These are phyloP conservation scores for Sapayoa aenigma DNA, from an alignment of 2,113 vertebrate species.

Conservation along the genomic window DNA sequence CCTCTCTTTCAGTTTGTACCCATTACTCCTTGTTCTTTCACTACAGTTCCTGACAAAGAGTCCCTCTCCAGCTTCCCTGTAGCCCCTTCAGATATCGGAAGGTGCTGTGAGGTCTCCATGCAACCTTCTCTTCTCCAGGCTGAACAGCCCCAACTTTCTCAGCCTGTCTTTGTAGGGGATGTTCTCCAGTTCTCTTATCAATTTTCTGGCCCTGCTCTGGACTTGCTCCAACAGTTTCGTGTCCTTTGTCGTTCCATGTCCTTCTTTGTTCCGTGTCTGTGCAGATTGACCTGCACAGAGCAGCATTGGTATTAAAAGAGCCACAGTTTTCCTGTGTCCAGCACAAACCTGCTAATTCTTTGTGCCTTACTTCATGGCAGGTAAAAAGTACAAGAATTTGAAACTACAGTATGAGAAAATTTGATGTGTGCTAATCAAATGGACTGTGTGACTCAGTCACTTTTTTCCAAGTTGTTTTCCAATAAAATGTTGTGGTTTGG, in stretches of 20 bases:
- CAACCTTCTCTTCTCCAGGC: not conserved
- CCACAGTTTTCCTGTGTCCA: not conserved
- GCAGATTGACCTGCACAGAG: not conserved
- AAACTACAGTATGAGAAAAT: not conserved
- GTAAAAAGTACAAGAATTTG: not conserved
- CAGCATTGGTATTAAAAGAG: rapidly evolving
- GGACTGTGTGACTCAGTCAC: not conserved
- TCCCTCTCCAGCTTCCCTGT: not conserved
- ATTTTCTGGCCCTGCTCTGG: not conserved
- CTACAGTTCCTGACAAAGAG: not conserved
- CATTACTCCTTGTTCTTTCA: not conserved
- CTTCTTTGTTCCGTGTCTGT: not conserved
- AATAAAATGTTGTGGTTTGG: not conserved
- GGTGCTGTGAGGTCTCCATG: not conserved
- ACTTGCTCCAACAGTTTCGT: not conserved
- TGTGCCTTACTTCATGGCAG: not conserved
- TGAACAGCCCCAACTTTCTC: not conserved
- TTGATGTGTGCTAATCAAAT: not conserved
- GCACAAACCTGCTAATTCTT: not conserved
- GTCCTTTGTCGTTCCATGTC: not conserved
- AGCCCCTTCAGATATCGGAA: not conserved
- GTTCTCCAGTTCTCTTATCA: not conserved
- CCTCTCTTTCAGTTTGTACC: not conserved
- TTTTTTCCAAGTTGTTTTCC: not conserved
- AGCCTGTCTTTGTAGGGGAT: not conserved